These are phyloP conservation scores for Phortica magna DNA, from an alignment of 2,888 invertebrate genomes.

Conservation along the genomic window DNA sequence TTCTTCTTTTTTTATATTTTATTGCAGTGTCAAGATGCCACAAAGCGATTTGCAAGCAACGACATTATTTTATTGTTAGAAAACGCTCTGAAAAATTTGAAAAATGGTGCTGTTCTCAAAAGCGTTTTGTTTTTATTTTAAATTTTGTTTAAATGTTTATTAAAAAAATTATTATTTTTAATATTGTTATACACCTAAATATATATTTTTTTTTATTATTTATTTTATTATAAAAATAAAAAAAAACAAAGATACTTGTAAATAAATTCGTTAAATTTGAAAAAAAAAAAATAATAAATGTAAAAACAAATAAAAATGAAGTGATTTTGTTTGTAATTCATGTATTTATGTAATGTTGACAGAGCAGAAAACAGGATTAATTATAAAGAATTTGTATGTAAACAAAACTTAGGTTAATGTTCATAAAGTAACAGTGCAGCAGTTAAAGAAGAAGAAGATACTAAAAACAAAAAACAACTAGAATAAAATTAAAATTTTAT, in stretches of 20 bases:
- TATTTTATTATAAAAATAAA: neutral
- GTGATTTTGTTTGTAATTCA: slow-evolving; percentile 28
- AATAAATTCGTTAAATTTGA: slow-evolving; percentile 14
- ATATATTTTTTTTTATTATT: neutral
- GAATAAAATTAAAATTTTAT: slow-evolving; percentile 4
- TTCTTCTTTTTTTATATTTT: slow-evolving; percentile 3
- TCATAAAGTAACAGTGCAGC: neutral
- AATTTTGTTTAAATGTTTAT: neutral
- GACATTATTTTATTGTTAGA: slow-evolving; percentile 39
- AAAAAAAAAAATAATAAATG: slow-evolving; percentile 16
- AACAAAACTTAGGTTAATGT: neutral
- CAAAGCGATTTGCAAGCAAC: slow-evolving; percentile 21
- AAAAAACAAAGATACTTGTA: neutral
- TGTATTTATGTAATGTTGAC: slow-evolving; percentile 23
- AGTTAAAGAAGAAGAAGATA: slow-evolving; percentile 1
- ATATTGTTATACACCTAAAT: neutral
- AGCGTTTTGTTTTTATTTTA: slow-evolving; percentile 19
- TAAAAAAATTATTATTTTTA: neutral
- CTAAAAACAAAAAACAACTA: slow-evolving; percentile 3
- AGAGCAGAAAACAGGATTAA: slow-evolving; percentile 7
- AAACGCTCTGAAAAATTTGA: slow-evolving; percentile 19
- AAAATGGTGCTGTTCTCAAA: neutral
- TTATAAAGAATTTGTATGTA: slow-evolving; percentile 1
- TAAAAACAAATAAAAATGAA: slow-evolving; percentile 5
- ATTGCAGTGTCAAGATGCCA: slow-evolving; percentile 16